Evolutionary conservation across 2,113 vertebrate species (phyloP), one percentile per base, ranked within the genome.

Genomic region (Syrmaticus mikado): DNA sequence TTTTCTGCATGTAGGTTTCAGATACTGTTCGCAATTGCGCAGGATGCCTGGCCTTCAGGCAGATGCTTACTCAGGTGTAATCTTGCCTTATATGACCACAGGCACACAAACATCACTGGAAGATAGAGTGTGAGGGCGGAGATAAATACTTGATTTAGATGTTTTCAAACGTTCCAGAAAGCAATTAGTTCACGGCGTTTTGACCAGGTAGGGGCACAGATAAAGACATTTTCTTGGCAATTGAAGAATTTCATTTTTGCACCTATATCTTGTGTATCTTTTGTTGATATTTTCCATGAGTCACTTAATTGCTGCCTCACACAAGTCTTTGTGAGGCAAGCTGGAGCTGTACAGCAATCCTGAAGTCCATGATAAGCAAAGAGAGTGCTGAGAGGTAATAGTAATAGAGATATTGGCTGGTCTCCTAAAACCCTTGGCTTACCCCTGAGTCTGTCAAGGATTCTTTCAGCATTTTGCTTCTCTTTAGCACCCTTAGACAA

Each of bases 381-480:
- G 36, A 40, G 52, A 84, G 7, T 75, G 46, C 80, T 81, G 83
- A 65, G 85, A 72, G 22, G 52, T 82, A 94, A 30, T 64, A 52
- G 50, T 71, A 60, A 55, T 17, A 60, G 48, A 85, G 14, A 83
- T 66, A 58, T 46, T 2, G 14, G 28, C 16, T 60, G 8, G 14
- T 91, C 38, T 68, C 48, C 61, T 89, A 61, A 90, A 94, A 88
- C 84, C 70, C 61, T 64, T 94, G n/a, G 25, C 30, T 95, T 90
- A 32, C 10, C 41, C 32, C 28, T 28, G 34, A 78, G 32, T 48
- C 43, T 70, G 46, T 60, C 52, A 57, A 83, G 76, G 28, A 75
- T 83, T 90, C 88, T 36, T 92, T 43, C 38, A 52, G 8, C 77
- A 32, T 90, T 43, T 94, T 93, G 28, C 25, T 30, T 75, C 22